These are phyloP conservation scores for Tenthredo notha DNA, from an alignment of 2,888 invertebrate species.

Conservation along the genomic window DNA sequence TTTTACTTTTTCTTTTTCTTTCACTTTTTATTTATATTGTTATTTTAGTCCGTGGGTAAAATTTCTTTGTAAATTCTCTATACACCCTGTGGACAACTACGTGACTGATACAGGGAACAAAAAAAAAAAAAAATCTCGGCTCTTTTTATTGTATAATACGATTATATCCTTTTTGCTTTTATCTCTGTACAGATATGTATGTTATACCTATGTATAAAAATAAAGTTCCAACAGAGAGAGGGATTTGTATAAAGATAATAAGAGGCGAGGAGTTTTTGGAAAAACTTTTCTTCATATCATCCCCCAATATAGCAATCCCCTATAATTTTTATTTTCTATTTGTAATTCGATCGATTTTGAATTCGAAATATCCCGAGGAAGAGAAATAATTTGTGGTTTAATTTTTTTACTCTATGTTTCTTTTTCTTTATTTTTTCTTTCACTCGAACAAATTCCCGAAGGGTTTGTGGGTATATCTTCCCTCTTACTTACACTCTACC, in stretches of 20 bases:
- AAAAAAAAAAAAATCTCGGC: not conserved
- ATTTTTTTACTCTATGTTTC: constrained; percentile 3
- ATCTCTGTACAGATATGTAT: not conserved
- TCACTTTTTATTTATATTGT: not conserved
- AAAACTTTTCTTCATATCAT: not conserved
- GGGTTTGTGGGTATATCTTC: constrained; percentile 25
- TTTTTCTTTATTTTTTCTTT: not conserved
- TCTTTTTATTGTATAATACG: not conserved
- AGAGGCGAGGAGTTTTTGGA: not conserved
- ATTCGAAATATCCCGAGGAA: not conserved
- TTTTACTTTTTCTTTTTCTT: not conserved
- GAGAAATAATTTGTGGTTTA: not conserved
- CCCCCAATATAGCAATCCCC: not conserved
- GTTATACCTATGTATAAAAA: not conserved
- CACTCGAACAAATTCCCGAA: constrained; percentile 14
- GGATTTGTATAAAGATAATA: not conserved
- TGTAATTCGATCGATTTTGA: constrained; percentile 10
- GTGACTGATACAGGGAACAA: not conserved
- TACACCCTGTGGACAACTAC: not conserved
- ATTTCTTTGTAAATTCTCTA: constrained; percentile 38
- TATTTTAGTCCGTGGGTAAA: not conserved
- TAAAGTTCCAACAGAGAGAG: not conserved
- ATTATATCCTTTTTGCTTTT: not conserved
- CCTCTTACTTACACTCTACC: not conserved
- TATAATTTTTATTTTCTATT: not conserved